Conservation (phyloP, 2,888 invertebrate genomes). For the Eucriotettix oculatus region DNA sequence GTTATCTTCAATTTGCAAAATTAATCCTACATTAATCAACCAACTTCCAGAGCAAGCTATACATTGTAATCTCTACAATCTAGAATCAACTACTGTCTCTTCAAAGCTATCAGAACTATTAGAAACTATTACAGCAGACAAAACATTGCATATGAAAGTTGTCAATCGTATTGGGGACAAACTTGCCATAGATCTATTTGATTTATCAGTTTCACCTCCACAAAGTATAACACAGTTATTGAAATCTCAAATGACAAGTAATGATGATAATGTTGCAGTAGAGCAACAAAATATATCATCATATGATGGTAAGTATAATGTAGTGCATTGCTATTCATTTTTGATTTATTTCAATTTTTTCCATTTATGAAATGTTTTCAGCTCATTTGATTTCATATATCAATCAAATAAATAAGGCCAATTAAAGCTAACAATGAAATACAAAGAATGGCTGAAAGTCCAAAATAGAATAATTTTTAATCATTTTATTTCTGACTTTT, state of each 20-base stretch:
- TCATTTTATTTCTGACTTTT: no score
- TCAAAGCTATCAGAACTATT: neutral
- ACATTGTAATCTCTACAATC: slow-evolving; percentile 55
- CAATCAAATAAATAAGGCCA: no score
- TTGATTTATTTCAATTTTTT: no score
- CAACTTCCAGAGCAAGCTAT: slow-evolving; percentile 55
- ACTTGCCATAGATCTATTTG: neutral
- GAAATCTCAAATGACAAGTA: neutral
- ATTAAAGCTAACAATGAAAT: no score
- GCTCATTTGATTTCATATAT: no score
- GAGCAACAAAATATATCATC: no score
- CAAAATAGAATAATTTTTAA: no score
- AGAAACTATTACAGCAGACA: neutral
- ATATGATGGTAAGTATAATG: no score
- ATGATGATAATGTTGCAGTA: no score
- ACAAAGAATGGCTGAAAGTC: no score
- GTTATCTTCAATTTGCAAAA: slow-evolving; percentile 38
- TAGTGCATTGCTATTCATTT: no score
- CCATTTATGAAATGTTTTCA: no score
- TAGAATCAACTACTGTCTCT: slow-evolving; percentile 23
- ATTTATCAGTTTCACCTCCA: neutral
- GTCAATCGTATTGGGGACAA: neutral
- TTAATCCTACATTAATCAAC: slow-evolving; percentile 43
- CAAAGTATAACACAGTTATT: neutral
- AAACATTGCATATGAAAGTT: neutral